A percentile compares a stretch with the other conserved stretches of the same genome.
Conservation (phyloP, 2,113 vertebrate genomes). For the Rhineura floridana region DNA sequence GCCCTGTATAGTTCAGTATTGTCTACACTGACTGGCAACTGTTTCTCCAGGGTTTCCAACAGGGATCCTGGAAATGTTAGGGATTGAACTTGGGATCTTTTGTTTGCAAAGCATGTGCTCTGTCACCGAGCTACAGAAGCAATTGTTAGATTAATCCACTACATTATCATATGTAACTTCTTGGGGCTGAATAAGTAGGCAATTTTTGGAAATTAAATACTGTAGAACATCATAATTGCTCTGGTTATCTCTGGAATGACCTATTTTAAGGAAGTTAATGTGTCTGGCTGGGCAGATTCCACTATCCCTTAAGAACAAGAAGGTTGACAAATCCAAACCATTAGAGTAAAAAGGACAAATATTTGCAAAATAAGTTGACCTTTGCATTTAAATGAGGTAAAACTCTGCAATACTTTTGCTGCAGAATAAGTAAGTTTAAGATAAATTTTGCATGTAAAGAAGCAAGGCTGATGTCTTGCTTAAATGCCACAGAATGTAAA, state of each 20-base stretch:
- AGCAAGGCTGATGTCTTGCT: constrained; percentile 13
- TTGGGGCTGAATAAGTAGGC: not conserved
- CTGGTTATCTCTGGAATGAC: not conserved
- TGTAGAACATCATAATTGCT: not conserved
- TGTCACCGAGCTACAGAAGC: not conserved
- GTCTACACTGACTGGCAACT: not conserved
- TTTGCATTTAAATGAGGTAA: constrained; percentile 21
- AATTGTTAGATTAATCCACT: not conserved
- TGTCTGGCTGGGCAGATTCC: not conserved
- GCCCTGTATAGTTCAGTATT: not conserved
- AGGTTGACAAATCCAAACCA: not conserved
- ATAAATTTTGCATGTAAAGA: constrained; percentile 29
- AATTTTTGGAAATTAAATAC: constrained; percentile 1
- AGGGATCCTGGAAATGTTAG: not conserved
- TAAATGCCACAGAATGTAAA: not conserved
- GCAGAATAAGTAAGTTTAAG: constrained; percentile 11
- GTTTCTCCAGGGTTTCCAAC: not conserved
- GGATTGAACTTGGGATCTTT: not conserved
- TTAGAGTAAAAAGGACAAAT: not conserved
- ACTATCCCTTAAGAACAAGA: not conserved
- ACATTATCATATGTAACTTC: not conserved
- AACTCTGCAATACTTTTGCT: not conserved
- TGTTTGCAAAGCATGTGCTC: not conserved
- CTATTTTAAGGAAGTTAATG: not conserved
- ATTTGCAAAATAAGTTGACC: not conserved